Base-by-base conservation (phyloP, 2,888 invertebrate genomes). In the Protophormia terraenovae region DNA sequence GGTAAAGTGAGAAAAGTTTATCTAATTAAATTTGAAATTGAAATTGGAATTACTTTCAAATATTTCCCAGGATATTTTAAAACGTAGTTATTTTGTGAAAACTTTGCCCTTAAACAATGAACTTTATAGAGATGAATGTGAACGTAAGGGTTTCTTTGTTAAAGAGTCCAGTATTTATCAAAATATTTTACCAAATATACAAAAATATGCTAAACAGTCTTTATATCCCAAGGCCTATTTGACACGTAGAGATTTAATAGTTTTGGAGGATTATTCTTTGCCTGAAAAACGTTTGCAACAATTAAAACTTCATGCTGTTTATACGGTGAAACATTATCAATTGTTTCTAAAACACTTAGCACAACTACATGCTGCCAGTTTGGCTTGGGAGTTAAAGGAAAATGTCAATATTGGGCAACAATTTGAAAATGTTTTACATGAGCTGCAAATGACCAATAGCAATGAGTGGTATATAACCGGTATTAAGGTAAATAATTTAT, bases 381-480 rank as follows among this genome's bases (percentile, higher is more conserved):
- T 91, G 27, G 90, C 90, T 24, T 91, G 90, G 89, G 91, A 91
- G n/a, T 64, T 87, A 2, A 79, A 73, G 2, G 89, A 88, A 0
- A 55, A 87, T 0, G 35, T 91, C 0, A 88, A 88, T 60, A 91
- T 91, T 35, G 88, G 88, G 0, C 86, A 89, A 10, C 62, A 86
- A 0, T 90, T 87, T 64, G 80, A 86, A 10, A 80, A 89, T 50
- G 83, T 73, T 1, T 83, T 91, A 0, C 80, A 69, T 4, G 90
- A 91, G 75, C 24, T 90, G 10, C 83, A 88, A 41, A 7, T 91
- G 5, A 88, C 81, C 12, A 71, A 64, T 4, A 77, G 83, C 0
- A 91, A 91, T 73, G 88, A 89, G 14, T 91, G 91, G 90, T 91
- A 86, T 62, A 78, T 82, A 0, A 88, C 90, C 0, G 90, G 91